Conservation (phyloP, 2,797 vertebrate species). For the Thalassophryne amazonica region DNA sequence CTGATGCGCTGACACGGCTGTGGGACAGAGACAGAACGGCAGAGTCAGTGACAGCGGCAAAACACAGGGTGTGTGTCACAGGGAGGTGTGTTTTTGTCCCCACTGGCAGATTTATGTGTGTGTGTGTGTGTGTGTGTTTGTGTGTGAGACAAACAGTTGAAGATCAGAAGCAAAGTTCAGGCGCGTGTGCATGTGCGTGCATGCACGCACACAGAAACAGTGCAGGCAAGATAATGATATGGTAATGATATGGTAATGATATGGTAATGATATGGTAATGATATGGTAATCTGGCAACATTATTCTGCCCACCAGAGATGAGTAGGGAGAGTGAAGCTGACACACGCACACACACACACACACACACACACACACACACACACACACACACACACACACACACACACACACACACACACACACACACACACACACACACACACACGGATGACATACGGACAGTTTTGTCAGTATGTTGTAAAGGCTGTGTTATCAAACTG, state of each 20-base stretch:
- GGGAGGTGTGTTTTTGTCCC: conserved; percentile 42
- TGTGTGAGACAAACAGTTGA: conserved; percentile 53
- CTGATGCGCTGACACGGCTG: conserved; percentile 49
- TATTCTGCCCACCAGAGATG: conserved; percentile 80
- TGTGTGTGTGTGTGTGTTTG: not conserved
- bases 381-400: not conserved
- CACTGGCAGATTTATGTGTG: conserved; percentile 22
- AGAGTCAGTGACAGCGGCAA: conserved; percentile 45
- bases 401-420: conserved; percentile 1
- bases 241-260: conserved; percentile 69
- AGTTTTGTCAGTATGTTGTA: not conserved
- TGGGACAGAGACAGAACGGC: conserved; percentile 47
- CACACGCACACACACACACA: conserved; percentile 38
- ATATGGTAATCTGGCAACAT: conserved; percentile 82
- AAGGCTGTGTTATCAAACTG: too few species aligned
- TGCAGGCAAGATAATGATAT: too few species aligned
- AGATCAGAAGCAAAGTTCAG: conserved; percentile 66
- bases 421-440: not conserved
- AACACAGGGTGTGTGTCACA: conserved; percentile 45
- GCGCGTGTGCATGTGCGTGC: conserved; percentile 6
- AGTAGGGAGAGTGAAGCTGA: conserved; percentile 66
- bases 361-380: conserved; percentile 19
- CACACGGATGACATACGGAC: not conserved
- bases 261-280: conserved; percentile 83
- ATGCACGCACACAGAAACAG: conserved; percentile 8